These are phyloP conservation scores for Stigmatopora nigra DNA, from an alignment of 2,113 vertebrate species.

Conservation along the genomic window DNA sequence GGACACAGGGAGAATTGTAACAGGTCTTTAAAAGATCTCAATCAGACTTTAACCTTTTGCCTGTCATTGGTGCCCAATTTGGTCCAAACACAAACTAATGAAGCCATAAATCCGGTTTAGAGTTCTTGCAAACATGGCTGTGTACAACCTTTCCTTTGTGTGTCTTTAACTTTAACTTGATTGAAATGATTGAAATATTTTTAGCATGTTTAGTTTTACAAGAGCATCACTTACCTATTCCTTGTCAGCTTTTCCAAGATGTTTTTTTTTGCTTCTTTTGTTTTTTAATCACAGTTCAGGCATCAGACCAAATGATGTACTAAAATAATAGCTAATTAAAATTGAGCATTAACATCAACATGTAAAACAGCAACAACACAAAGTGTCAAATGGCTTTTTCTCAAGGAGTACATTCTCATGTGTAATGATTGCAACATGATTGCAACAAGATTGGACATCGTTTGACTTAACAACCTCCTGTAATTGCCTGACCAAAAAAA, in stretches of 20 bases:
- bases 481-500: neutral
- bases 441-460: neutral
- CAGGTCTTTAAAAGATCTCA: conserved; percentile 7
- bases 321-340: too few relatives aligned
- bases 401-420: neutral
- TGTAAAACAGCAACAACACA: neutral
- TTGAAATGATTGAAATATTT: neutral
- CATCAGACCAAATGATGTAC: neutral
- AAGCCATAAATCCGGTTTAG: conserved; percentile 33
- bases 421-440: neutral
- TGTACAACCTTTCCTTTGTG: neutral
- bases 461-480: neutral
- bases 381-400: neutral
- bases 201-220: neutral
- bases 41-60: neutral
- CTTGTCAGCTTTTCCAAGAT: neutral
- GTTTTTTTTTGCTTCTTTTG: neutral
- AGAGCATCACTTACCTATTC: neutral
- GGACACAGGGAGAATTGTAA: neutral
- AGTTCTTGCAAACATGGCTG: conserved; percentile 1
- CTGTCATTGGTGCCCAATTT: conserved; percentile 5
- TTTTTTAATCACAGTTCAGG: neutral
- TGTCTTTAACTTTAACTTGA: neutral
- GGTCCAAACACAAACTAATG: conserved; percentile 28
- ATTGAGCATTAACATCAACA: neutral